phyloP scores from a whole-genome alignment of 2,888 invertebrate species.

The Galerucella calmariensis region DNA sequence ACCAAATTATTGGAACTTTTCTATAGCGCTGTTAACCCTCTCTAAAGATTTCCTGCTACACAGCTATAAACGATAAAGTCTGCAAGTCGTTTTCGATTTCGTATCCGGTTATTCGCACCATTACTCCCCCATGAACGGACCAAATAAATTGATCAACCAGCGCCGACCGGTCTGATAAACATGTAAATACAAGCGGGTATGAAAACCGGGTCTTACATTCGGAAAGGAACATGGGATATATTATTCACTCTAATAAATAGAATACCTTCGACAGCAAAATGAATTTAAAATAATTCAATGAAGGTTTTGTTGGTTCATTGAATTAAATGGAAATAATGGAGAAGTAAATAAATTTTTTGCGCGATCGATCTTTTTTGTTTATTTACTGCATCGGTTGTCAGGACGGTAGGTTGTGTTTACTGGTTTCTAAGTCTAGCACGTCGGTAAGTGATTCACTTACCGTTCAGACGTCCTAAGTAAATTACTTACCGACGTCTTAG shows the following conservation, averaged over 20 bases:
- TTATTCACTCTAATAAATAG: neutral
- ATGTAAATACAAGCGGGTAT: conserved; percentile 63
- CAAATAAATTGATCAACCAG: conserved; percentile 57
- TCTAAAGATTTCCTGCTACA: conserved; percentile 25
- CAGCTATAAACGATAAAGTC: conserved; percentile 29
- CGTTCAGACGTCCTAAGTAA: too few species aligned
- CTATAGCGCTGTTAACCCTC: conserved; percentile 23
- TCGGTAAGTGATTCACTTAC: too few species aligned
- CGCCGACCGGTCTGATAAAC: conserved; percentile 61
- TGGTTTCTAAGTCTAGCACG: too few species aligned
- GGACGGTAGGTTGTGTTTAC: too few species aligned
- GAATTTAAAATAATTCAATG: neutral
- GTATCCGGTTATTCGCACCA: conserved; percentile 46
- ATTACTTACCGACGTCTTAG: too few species aligned
- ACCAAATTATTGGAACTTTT: conserved; percentile 9
- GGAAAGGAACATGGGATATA: neutral
- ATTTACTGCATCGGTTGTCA: too few species aligned
- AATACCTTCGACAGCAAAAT: neutral
- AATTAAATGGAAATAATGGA: too few species aligned
- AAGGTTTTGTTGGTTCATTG: neutral
- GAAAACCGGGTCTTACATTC: neutral
- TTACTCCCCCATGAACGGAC: conserved; percentile 27
- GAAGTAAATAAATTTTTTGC: too few species aligned
- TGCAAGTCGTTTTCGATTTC: conserved; percentile 55
- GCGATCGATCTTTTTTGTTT: too few species aligned